Conservation (phyloP, 2,888 invertebrate genomes). For the Heliconius ismenius region DNA sequence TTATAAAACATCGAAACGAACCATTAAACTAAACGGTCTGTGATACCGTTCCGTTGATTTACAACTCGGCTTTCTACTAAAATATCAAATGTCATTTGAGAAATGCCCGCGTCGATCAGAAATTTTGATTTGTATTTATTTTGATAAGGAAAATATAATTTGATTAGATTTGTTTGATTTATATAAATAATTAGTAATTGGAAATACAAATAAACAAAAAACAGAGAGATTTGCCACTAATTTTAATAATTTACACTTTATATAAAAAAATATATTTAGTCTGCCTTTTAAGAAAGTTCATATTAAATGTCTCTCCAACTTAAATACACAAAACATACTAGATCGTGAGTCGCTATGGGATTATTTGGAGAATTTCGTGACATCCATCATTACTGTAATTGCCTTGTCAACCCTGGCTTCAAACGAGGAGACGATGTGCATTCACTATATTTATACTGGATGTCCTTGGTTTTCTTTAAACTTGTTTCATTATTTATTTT, state of each 20-base stretch:
- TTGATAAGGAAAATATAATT: too few relatives aligned
- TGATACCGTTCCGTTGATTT: conserved; percentile 29
- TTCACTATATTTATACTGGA: conserved; percentile 2
- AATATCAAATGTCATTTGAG: conserved; percentile 4
- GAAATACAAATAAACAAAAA: too few relatives aligned
- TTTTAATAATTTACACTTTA: too few relatives aligned
- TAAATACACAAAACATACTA: conserved; percentile 2
- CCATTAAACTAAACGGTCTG: conserved; percentile 23
- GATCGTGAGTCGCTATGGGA: conserved; percentile 55
- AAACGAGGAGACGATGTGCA: conserved; percentile 1
- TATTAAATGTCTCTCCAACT: background rate
- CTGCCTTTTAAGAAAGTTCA: background rate
- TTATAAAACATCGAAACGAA: conserved; percentile 17
- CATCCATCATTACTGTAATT: conserved; percentile 61
- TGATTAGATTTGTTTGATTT: too few relatives aligned
- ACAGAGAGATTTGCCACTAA: too few relatives aligned
- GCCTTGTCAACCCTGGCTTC: conserved; percentile 53
- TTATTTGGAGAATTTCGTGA: conserved; percentile 56
- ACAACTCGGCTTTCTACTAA: conserved; percentile 23
- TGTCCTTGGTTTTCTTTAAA: conserved; percentile 14
- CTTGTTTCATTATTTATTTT: background rate
- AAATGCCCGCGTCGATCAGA: too few relatives aligned
- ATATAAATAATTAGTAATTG: too few relatives aligned
- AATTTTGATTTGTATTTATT: too few relatives aligned
- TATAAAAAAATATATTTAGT: too few relatives aligned